Conservation (phyloP, 2,888 invertebrate species). For the Drosophila koepferae region DNA sequence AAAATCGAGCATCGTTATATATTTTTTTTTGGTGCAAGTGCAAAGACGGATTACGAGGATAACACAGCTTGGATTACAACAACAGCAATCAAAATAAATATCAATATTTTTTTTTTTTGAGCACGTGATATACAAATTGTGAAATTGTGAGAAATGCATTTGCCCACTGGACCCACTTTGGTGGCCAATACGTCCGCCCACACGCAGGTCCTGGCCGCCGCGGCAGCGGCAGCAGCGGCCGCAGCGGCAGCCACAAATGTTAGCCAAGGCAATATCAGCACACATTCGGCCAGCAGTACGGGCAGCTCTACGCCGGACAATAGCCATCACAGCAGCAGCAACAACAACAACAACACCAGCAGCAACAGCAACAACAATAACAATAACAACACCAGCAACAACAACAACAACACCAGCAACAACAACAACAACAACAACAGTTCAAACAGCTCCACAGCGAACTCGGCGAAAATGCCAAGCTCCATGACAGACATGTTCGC, state of each 20-base stretch:
- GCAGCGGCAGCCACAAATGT: constrained; percentile 35
- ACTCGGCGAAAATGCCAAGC: constrained; percentile 86
- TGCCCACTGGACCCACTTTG: constrained; percentile 84
- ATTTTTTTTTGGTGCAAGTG: constrained; percentile 36
- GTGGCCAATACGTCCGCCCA: constrained; percentile 77
- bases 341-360: not conserved
- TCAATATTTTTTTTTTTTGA: constrained; percentile 45
- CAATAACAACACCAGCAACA: constrained; percentile 27
- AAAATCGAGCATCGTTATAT: too few species aligned
- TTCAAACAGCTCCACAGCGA: constrained; percentile 59
- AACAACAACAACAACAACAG: constrained; percentile 48
- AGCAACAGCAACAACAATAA: constrained; percentile 38
- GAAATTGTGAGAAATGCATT: constrained; percentile 75
- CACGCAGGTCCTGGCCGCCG: constrained; percentile 67
- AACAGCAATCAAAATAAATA: not conserved
- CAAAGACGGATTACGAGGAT: constrained; percentile 40
- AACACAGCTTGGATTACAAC: constrained; percentile 40
- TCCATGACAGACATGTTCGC: constrained; percentile 91
- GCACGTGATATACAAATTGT: constrained; percentile 29
- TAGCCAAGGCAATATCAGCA: constrained; percentile 59
- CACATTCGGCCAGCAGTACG: constrained; percentile 72
- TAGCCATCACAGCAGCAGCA: constrained; percentile 28
- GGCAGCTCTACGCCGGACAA: constrained; percentile 64
- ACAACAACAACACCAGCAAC: constrained; percentile 34
- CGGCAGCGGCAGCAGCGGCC: constrained; percentile 59